Conservation (phyloP, 2,888 invertebrate species). For the Lamproptera curius region DNA sequence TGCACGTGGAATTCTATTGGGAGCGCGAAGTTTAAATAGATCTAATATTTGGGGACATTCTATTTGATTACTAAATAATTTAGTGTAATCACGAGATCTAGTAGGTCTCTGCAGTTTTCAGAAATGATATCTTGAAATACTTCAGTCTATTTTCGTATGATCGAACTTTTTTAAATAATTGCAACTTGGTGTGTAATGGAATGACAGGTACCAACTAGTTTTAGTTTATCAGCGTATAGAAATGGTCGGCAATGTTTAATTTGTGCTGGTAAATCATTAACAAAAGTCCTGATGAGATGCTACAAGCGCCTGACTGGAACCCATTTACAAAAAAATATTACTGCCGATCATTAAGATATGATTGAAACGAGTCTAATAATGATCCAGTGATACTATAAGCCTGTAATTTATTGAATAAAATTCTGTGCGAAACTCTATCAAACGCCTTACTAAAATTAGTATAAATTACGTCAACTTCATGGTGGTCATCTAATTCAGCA, state of each 20-base stretch:
- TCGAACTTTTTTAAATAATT: background rate
- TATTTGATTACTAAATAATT: background rate
- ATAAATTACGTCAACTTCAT: background rate
- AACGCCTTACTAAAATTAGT: background rate
- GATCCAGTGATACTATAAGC: background rate
- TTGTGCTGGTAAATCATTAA: background rate
- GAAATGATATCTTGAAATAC: background rate
- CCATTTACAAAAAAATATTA: background rate
- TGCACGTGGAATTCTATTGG: constrained; percentile 1
- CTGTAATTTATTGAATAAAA: background rate
- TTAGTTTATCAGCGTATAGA: background rate
- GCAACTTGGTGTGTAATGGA: background rate
- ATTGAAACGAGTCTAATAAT: background rate
- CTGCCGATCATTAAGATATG: too few relatives aligned
- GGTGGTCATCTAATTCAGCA: background rate
- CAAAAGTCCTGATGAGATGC: background rate
- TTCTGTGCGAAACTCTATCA: background rate
- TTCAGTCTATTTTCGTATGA: background rate
- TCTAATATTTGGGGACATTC: background rate
- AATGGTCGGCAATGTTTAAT: background rate
- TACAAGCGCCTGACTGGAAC: background rate
- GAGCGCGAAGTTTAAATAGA: background rate
- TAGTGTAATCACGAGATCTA: background rate
- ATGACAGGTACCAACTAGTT: background rate
- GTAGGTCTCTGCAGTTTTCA: background rate